Base-by-base conservation (phyloP, 2,113 vertebrate species). In the Epinephelus fuscoguttatus region DNA sequence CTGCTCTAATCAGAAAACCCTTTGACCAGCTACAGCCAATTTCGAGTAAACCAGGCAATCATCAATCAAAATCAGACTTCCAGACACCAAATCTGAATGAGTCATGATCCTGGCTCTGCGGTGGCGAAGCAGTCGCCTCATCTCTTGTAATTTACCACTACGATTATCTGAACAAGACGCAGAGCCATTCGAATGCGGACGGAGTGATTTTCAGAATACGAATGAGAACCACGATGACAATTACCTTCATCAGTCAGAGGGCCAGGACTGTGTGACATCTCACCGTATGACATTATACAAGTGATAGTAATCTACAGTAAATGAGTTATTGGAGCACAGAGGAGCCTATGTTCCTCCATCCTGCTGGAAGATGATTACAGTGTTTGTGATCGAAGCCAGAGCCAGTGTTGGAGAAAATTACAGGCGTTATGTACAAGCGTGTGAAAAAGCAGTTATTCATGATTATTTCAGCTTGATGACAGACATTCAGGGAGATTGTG, bases 41-140 rank as follows among this genome's bases (percentile, higher is more conserved):
- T 76, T 37, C 52, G 7, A 78, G 21, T n/a, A 70, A 81, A 53
- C 14, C 4, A 70, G 52, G 66, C 70, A 70, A 62, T 74, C 77
- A 77, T 81, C 40, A 72, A 69, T 90, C 68, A 82, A 75, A 74
- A 71, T 80, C 84, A 70, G 57, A 71, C 73, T n/a, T 37, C n/a
- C 63, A 53, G 55, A 49, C 1, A 40, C 33, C 71, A 56, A 57
- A 69, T 53, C 40, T 45, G 33, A 72, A 72, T 77, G 80, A 87
- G 56, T 70, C 74, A 37, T 1, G 40, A 68, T 27, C 37, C 19
- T 0, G 18, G 42, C 30, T 59, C 37, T 62, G 59, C 11, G 14
- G 64, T 6, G 47, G 23, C 2, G 2, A 30, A 14, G 50, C 27
- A n/a, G 56, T 40, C 4, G 4, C 37, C 62, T 80, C 78, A 45